phyloP scores from a whole-genome alignment of 1,140 invertebrate species.

The Plectrocnemia conspersa region DNA sequence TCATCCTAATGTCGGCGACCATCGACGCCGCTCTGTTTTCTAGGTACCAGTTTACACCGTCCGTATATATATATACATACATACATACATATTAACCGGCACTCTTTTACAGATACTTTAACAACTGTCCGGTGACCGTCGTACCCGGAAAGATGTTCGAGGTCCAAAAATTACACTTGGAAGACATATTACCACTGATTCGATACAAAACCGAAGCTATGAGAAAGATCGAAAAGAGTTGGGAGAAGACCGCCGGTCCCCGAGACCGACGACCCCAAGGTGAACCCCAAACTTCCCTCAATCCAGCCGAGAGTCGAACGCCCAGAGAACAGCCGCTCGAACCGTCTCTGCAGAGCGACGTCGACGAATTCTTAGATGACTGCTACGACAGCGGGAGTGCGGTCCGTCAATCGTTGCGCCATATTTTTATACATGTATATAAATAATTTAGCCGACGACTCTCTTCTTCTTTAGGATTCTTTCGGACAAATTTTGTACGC shows the following conservation, averaged over 20 bases:
- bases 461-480: slow-evolving; percentile 42
- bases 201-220: slow-evolving; percentile 67
- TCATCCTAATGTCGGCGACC: slow-evolving; percentile 95
- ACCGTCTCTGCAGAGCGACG: slow-evolving; percentile 43
- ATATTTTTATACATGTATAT: too few relatives aligned
- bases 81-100: background rate
- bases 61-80: slow-evolving; percentile 1
- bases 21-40: slow-evolving; percentile 76
- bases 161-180: slow-evolving; percentile 75
- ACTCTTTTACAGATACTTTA: slow-evolving; percentile 58
- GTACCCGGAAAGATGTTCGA: slow-evolving; percentile 76
- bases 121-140: slow-evolving; percentile 67
- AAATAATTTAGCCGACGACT: too few relatives aligned
- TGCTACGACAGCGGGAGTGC: slow-evolving; percentile 45
- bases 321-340: slow-evolving; percentile 30
- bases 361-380: slow-evolving; percentile 49
- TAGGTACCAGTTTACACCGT: slow-evolving; percentile 52
- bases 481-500: slow-evolving; percentile 71
- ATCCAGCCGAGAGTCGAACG: background rate
- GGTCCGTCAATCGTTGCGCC: slow-evolving; percentile 39
- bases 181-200: slow-evolving; percentile 73
- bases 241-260: slow-evolving; percentile 23
- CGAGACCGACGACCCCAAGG: background rate
- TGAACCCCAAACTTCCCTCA: background rate
- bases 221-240: slow-evolving; percentile 47